A percentile compares a stretch with the other conserved stretches of the same genome.
Conservation (phyloP, 2,888 invertebrate species). For the Epistrophella euchroma region DNA sequence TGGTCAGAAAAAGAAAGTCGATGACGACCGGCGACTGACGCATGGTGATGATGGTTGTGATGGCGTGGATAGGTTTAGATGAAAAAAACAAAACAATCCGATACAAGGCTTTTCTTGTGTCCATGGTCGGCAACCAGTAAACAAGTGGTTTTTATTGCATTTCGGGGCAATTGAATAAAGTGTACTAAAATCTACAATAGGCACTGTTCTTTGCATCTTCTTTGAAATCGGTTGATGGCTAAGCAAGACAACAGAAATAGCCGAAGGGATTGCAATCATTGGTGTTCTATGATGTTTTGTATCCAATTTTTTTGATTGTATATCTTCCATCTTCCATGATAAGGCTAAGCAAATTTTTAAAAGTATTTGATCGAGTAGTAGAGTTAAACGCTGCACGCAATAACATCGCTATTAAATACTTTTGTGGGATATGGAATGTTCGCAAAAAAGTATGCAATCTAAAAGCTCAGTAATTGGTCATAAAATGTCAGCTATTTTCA, state of each 20-base stretch:
- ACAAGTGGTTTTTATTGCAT: slow-evolving; percentile 56
- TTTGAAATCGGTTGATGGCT: slow-evolving; percentile 38
- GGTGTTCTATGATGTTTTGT: slow-evolving; percentile 2
- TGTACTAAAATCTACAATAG: slow-evolving; percentile 34
- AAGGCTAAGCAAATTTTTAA: background rate
- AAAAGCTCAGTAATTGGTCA: too few relatives aligned
- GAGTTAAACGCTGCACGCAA: background rate
- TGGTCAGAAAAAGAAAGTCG: background rate
- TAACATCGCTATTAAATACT: too few relatives aligned
- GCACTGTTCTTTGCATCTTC: background rate
- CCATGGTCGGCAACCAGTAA: slow-evolving; percentile 18
- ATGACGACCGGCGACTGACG: background rate
- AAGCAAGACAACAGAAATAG: slow-evolving; percentile 44
- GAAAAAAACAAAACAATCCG: slow-evolving; percentile 8
- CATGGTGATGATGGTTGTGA: background rate
- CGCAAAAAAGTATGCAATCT: too few relatives aligned
- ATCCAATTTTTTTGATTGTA: background rate
- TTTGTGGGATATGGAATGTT: too few relatives aligned
- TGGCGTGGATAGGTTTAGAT: background rate
- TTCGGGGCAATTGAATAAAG: slow-evolving; percentile 61
- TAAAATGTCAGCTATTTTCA: too few relatives aligned
- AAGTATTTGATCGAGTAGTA: background rate
- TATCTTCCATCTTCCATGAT: background rate
- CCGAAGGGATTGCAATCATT: slow-evolving; percentile 47
- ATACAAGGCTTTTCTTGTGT: slow-evolving; percentile 9